Percentiles rank a stretch among this genome's conserved stretches.
Evolutionary conservation across 2,888 invertebrate genomes (phyloP).

Genomic region (Drosophila fungiperda): DNA sequence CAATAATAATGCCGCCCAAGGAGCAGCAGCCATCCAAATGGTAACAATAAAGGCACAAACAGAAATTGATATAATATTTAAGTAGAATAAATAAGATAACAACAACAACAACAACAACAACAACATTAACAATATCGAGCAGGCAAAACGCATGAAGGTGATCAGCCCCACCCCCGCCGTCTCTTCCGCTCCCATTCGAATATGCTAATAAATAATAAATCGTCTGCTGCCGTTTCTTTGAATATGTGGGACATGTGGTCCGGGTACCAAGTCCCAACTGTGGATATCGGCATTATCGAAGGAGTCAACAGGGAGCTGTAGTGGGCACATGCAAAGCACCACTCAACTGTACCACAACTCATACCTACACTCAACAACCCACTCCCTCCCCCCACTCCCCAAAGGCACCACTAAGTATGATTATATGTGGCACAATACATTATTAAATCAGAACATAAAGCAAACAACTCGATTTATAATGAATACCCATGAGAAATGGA

Average conservation of each 20-base stretch:
- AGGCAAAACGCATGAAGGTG: constrained; percentile 36
- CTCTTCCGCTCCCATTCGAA: constrained; percentile 48
- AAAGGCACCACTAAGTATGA: constrained; percentile 19
- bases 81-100: constrained; percentile 75
- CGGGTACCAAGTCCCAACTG: constrained; percentile 13
- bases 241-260: constrained; percentile 47
- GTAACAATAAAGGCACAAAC: constrained; percentile 72
- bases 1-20: constrained; percentile 53
- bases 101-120: constrained; percentile 46
- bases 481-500: constrained; percentile 33
- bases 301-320: constrained; percentile 1
- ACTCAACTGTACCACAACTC: constrained; percentile 11
- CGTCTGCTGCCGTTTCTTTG: constrained; percentile 74
- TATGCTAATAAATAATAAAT: constrained; percentile 80
- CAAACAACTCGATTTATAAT: constrained; percentile 23
- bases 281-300: not conserved
- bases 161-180: not conserved
- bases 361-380: not conserved
- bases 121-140: constrained; percentile 47
- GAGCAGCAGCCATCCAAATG: constrained; percentile 51
- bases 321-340: not conserved
- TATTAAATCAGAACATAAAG: constrained; percentile 23
- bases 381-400: no score
- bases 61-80: constrained; percentile 76
- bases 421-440: constrained; percentile 22